These are phyloP conservation scores for Antigone vipio DNA, from an alignment of 2,113 vertebrate species.

Conservation along the genomic window DNA sequence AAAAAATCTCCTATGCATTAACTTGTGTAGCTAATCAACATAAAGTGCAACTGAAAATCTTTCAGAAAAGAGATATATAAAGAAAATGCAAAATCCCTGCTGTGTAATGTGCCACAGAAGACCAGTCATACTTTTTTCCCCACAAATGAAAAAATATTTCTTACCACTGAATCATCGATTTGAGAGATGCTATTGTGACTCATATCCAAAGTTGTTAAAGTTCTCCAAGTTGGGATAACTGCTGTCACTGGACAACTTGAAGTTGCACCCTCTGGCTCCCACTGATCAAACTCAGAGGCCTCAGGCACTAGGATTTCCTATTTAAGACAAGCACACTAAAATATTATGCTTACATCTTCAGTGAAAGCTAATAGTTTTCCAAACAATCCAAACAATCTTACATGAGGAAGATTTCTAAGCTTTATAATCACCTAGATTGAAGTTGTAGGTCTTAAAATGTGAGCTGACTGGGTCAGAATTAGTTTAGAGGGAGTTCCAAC, in stretches of 20 bases:
- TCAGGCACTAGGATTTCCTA: conserved; percentile 93
- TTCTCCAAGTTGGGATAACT: conserved; percentile 88
- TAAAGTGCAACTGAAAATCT: background rate
- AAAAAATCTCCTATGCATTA: background rate
- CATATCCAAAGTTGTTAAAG: conserved; percentile 93
- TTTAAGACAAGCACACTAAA: conserved; percentile 15
- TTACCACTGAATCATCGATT: conserved; percentile 94
- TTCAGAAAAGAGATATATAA: background rate
- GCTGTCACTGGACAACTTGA: conserved; percentile 85
- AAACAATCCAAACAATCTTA: conserved; percentile 13
- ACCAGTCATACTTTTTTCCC: background rate
- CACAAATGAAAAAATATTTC: conserved; percentile 9
- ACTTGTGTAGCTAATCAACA: background rate
- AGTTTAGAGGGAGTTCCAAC: background rate
- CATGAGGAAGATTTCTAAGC: background rate
- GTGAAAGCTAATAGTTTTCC: background rate
- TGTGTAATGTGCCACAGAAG: background rate
- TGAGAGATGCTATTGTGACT: conserved; percentile 88
- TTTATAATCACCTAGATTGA: background rate
- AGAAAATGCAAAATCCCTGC: background rate
- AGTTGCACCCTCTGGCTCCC: conserved; percentile 87
- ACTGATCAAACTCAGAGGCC: conserved; percentile 90
- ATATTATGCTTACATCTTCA: background rate
- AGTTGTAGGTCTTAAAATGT: background rate
- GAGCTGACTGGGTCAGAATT: background rate